Conservation (phyloP, 2,113 vertebrate genomes). For the Heloderma charlesbogerti region DNA sequence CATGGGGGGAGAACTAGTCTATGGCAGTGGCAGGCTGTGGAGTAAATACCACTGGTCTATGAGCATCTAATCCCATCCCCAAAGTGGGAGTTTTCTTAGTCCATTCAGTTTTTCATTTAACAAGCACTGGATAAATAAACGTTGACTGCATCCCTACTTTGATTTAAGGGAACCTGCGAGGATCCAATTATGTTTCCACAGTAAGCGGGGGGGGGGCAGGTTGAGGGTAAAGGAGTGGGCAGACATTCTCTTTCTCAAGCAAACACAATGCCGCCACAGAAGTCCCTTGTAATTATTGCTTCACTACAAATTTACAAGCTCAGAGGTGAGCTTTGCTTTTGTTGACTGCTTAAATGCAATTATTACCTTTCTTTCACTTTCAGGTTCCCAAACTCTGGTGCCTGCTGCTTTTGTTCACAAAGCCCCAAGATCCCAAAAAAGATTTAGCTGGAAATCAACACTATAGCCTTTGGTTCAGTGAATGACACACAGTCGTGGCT, state of each 20-base stretch:
- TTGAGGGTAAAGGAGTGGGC: conserved; percentile 18
- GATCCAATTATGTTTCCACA: conserved; percentile 81
- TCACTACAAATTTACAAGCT: conserved; percentile 76
- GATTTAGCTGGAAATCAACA: conserved; percentile 64
- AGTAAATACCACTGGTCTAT: conserved; percentile 70
- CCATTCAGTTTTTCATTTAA: conserved; percentile 81
- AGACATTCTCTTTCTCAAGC: conserved; percentile 79
- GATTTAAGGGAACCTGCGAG: conserved; percentile 76
- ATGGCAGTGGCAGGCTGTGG: conserved; percentile 6
- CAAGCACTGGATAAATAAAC: conserved; percentile 83
- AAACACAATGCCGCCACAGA: conserved; percentile 74
- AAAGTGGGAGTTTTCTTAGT: conserved; percentile 81
- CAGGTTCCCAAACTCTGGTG: conserved; percentile 64
- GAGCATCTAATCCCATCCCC: conserved; percentile 80
- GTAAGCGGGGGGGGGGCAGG: conserved; percentile 45
- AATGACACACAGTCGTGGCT: conserved; percentile 41
- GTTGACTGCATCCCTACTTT: conserved; percentile 79
- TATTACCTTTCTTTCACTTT: conserved; percentile 82
- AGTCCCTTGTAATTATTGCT: conserved; percentile 74
- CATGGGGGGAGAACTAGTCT: conserved; percentile 72
- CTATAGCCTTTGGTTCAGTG: conserved; percentile 28
- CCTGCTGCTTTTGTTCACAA: conserved; percentile 52
- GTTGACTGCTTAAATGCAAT: conserved; percentile 79
- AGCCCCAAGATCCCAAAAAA: conserved; percentile 62
- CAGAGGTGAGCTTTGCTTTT: conserved; percentile 81